phyloP scores from a whole-genome alignment of 1,140 invertebrate species.

The Nymphalis io region DNA sequence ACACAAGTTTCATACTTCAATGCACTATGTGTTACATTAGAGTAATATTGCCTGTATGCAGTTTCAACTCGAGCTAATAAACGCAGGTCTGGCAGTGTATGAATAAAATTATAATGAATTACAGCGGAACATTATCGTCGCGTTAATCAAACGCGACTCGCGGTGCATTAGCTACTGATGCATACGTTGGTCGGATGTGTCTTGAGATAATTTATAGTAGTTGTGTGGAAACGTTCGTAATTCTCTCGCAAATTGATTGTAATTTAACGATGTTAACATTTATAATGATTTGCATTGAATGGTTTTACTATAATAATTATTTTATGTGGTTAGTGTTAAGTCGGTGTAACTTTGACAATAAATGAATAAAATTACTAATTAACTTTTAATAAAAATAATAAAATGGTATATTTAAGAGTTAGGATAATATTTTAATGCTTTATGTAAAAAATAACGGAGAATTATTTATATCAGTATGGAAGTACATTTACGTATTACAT shows the following conservation, averaged over 20 bases:
- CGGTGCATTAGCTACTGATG: slow-evolving; percentile 49
- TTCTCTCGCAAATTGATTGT: background rate
- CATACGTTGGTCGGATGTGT: slow-evolving; percentile 4
- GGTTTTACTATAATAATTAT: too few relatives aligned
- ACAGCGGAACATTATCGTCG: slow-evolving; percentile 55
- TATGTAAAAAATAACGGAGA: too few relatives aligned
- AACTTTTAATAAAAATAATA: too few relatives aligned
- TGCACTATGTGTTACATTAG: background rate
- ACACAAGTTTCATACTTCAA: background rate
- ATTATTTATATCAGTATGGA: too few relatives aligned
- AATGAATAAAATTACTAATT: too few relatives aligned
- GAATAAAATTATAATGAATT: slow-evolving; percentile 76
- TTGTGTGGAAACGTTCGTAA: background rate
- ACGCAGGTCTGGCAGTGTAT: slow-evolving; percentile 46
- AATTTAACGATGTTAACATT: too few relatives aligned
- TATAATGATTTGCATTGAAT: too few relatives aligned
- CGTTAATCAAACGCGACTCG: slow-evolving; percentile 59
- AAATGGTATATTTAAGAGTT: too few relatives aligned
- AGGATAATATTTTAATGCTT: too few relatives aligned
- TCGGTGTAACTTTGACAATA: too few relatives aligned
- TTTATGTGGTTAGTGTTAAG: too few relatives aligned
- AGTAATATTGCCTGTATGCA: slow-evolving; percentile 10
- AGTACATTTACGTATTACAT: too few relatives aligned
- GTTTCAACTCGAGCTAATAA: slow-evolving; percentile 32
- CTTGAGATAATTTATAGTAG: background rate